Base-by-base conservation (phyloP, 2,888 invertebrate species). In the Steinernema carpocapsae region DNA sequence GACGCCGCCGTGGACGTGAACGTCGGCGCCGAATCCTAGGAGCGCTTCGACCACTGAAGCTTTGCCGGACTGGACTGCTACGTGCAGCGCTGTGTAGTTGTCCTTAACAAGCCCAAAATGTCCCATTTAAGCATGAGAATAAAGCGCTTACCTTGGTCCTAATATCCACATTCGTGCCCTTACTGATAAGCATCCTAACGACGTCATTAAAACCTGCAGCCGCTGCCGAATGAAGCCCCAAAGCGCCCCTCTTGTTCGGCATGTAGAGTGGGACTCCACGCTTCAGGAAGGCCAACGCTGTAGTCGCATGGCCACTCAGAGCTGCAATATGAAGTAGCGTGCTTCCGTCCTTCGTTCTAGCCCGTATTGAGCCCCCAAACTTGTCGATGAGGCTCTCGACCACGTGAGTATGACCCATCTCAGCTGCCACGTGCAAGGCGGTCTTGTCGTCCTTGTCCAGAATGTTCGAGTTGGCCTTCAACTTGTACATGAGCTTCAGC, bases 311-410 rank as follows among this genome's bases (percentile, higher is more conserved):
- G 0, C 99, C 97, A 88, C 94, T 94, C 77, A 95, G 91, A 0
- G 97, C 95, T 0, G 99, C 97, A 78, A 99, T 96, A 88, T 99
- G 99, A 94, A 99, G 95, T 78, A 99, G 90, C 0, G 99, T 99
- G 86, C 94, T 95, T 74, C 99, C 99, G 88, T 99, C 97, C 89
- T 85, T 76, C 0, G 87, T 87, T 17, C 87, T 76, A 0, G 86
- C 86, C 29, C 84, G 64, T 22, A 86, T 85, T 1, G 96, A 95
- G 1, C 97, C 96, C 88, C 94, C 94, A 90, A 96, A 97, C 89
- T 97, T 97, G 88, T 99, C 97, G 0, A 95, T 94, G 72, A 99
- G 90, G 4, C 96, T 91, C 88, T 99, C 97, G 77, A 99, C 97
- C 85, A 97, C 92, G 73, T 92, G 92, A 0, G 97, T 97, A 88